A percentile compares a stretch with the other conserved stretches of the same genome.
phyloP scores from a whole-genome alignment of 2,888 invertebrate genomes.

The Pterobdella sp. region DNA sequence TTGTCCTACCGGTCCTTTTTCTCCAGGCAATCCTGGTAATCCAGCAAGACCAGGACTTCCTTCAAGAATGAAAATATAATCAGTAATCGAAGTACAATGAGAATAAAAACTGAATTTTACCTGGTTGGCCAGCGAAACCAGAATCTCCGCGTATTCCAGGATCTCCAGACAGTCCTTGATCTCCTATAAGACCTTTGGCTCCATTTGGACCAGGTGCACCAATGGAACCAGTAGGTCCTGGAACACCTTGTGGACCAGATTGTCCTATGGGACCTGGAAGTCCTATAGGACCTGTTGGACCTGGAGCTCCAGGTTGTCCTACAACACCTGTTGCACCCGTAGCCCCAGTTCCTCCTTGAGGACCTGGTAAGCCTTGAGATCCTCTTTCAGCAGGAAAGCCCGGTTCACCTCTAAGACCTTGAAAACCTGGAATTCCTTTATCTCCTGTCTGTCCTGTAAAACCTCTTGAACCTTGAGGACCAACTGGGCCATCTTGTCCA shows the following conservation, averaged over 20 bases:
- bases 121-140: constrained; percentile 30
- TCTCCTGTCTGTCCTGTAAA: constrained; percentile 22
- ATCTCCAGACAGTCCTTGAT: constrained; percentile 22
- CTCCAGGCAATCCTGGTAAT: constrained; percentile 38
- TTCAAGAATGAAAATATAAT: background rate
- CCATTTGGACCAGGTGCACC: constrained; percentile 17
- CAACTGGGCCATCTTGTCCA: constrained; percentile 29
- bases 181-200: background rate
- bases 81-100: background rate
- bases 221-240: constrained; percentile 1
- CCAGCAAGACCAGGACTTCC: constrained; percentile 28
- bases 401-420: constrained; percentile 12
- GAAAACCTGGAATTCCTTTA: constrained; percentile 5
- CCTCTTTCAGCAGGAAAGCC: constrained; percentile 27
- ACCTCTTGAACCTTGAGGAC: constrained; percentile 25
- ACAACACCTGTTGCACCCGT: constrained; percentile 21
- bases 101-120: constrained; percentile 4
- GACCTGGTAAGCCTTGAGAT: constrained; percentile 12
- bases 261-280: constrained; percentile 16
- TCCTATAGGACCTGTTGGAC: constrained; percentile 2
- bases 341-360: constrained; percentile 32
- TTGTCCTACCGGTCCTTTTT: constrained; percentile 11
- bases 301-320: constrained; percentile 20
- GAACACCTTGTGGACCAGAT: constrained; percentile 1
- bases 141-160: constrained; percentile 32